Conservation (phyloP, 2,797 vertebrate genomes). For the Moxostoma hubbsi region DNA sequence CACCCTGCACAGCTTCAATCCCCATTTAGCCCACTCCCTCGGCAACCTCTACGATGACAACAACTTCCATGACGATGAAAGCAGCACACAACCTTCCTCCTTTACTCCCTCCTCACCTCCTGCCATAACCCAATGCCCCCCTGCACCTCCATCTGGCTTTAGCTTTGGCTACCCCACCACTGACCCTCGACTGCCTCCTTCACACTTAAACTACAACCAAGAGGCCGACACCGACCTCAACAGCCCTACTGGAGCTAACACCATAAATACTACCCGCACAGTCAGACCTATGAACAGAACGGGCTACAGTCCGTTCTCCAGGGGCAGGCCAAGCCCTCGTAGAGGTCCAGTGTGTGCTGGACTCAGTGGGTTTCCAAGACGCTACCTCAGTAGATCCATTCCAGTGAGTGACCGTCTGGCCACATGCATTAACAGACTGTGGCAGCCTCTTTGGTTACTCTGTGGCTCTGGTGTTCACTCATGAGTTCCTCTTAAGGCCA, state of each 20-base stretch:
- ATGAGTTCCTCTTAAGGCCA: not conserved
- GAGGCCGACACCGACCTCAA: constrained; percentile 44
- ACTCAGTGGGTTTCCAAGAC: constrained; percentile 33
- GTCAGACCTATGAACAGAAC: constrained; percentile 45
- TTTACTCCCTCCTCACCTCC: constrained; percentile 22
- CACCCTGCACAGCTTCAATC: constrained; percentile 45
- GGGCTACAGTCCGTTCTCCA: constrained; percentile 37
- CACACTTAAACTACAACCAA: constrained; percentile 41
- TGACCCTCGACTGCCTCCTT: constrained; percentile 30
- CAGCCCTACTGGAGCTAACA: not conserved
- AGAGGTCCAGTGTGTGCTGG: constrained; percentile 22
- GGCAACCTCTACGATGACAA: constrained; percentile 54
- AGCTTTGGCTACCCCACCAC: constrained; percentile 44
- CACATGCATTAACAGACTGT: not conserved
- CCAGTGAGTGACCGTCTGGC: constrained; percentile 52
- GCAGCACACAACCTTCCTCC: constrained; percentile 7
- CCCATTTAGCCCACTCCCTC: constrained; percentile 56
- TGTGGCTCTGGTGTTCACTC: not conserved
- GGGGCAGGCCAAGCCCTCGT: not conserved
- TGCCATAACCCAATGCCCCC: not conserved
- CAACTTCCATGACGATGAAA: constrained; percentile 45
- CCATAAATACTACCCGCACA: not conserved
- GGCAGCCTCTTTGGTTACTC: not conserved
- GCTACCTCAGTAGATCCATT: constrained; percentile 59
- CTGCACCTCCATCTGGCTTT: constrained; percentile 35